A percentile compares a stretch with the other conserved stretches of the same genome.
Conservation (phyloP, 2,113 vertebrate genomes). For the Salvelinus fontinalis region DNA sequence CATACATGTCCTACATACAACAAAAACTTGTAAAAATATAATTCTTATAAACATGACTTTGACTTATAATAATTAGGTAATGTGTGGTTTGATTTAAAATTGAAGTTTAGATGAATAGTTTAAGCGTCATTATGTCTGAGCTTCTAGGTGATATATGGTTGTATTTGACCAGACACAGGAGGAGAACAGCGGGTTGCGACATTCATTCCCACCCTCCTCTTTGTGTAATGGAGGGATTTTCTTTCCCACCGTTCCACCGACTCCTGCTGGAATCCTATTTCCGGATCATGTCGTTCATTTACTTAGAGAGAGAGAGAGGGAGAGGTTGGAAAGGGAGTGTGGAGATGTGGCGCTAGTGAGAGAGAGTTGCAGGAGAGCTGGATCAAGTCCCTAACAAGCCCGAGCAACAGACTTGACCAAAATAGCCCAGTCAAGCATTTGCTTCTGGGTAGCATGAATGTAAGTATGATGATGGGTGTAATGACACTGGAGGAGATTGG, state of each 20-base stretch:
- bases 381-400: conserved; percentile 45
- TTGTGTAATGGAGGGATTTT: conserved; percentile 65
- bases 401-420: conserved; percentile 58
- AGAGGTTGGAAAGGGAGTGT: conserved; percentile 49
- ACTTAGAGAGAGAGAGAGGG: conserved; percentile 16
- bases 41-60: no score
- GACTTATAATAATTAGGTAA: background rate
- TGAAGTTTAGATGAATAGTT: no score
- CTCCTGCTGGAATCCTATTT: conserved; percentile 67
- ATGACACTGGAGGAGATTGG: conserved; percentile 58
- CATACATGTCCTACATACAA: no score
- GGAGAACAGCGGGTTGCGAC: background rate
- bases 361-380: conserved; percentile 20
- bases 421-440: conserved; percentile 63
- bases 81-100: background rate
- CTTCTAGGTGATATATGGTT: background rate
- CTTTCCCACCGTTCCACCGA: conserved; percentile 69
- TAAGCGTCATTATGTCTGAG: no score
- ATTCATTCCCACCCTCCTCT: conserved; percentile 38
- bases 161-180: no score
- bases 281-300: conserved; percentile 71
- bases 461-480: conserved; percentile 4
- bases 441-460: conserved; percentile 39
- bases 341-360: conserved; percentile 31
- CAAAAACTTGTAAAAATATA: no score